Evolutionary conservation across 1,140 invertebrate species (phyloP), one percentile per base, ranked within the genome.

Genomic region (Nymphalis io): DNA sequence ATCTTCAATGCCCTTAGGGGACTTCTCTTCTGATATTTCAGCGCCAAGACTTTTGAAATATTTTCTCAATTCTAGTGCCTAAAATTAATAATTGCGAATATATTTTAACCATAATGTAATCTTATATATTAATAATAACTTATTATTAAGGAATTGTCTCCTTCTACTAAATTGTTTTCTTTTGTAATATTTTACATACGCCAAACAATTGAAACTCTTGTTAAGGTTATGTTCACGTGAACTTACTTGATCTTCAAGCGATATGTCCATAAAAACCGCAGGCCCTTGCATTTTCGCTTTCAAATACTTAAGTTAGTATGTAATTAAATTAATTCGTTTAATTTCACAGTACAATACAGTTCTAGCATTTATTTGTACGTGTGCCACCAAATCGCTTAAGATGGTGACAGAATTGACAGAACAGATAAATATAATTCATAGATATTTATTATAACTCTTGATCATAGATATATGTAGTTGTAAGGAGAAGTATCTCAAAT

Each of bases 21-120:
- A 96, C 82, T 97, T 97, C 84, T 98, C 97, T 82, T 97, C 96
- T 2, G 97, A 96, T 76, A 99, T 97, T 92, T 98, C 96, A 27
- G 97, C 98, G 38, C 98, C 98, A 18, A 98, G 93, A 72, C 95
- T 95, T 91, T 98, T 98, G 74, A 99, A 96, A 92, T 97, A 98
- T 59, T 94, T 94, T 72, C 97, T 93, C 16, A 99, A 91, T 91
- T 99, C 98, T 90, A 96, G 94, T 15, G 97, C 96, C 97, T 98
- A 39, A 18, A 77, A 72, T 53, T 40, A 61, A 79, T 77, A 93
- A 82, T 53, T 20, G 12, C 48, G 12, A 0, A 21, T 13, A n/a
- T 1, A 21, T 21, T 21, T 53, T 5, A 11, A 13, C 13, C 11
- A 44, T 33, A 8, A 44, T 44, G 4, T 4, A 42, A 15, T 44